Conservation (phyloP, 35 echinoderm and acorn worm species). For the Lytechinus variegatus region DNA sequence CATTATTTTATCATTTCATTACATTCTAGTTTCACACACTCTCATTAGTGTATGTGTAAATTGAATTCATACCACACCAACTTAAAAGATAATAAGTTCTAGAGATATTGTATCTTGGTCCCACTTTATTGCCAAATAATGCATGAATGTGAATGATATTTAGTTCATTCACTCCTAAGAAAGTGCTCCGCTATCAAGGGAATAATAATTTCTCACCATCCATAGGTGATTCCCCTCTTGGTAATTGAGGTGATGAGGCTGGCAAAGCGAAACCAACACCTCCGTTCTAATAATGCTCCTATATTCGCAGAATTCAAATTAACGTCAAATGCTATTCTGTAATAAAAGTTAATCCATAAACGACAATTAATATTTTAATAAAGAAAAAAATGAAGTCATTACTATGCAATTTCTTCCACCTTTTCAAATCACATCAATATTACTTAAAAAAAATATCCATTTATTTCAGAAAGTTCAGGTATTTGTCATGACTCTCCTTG, state of each 20-base stretch:
- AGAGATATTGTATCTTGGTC: too few relatives aligned
- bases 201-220: not conserved
- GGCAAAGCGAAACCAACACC: not conserved
- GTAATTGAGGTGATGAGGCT: not conserved
- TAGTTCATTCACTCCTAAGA: not conserved
- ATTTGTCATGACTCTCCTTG: not conserved
- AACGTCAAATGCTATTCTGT: not conserved
- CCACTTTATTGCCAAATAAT: too few relatives aligned
- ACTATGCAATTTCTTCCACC: not conserved
- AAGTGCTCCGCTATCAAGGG: not conserved
- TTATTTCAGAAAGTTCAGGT: not conserved
- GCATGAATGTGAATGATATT: not conserved
- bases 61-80: too few relatives aligned
- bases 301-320: not conserved
- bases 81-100: too few relatives aligned
- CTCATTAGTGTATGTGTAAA: too few relatives aligned
- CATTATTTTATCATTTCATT: too few relatives aligned
- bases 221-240: not conserved
- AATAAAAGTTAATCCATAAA: not conserved
- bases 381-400: not conserved
- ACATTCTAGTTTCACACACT: too few relatives aligned
- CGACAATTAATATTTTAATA: not conserved
- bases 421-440: not conserved
- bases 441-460: not conserved
- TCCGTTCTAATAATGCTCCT: not conserved